Conservation (phyloP, 2,888 invertebrate species). For the Conops quadrifasciatus region DNA sequence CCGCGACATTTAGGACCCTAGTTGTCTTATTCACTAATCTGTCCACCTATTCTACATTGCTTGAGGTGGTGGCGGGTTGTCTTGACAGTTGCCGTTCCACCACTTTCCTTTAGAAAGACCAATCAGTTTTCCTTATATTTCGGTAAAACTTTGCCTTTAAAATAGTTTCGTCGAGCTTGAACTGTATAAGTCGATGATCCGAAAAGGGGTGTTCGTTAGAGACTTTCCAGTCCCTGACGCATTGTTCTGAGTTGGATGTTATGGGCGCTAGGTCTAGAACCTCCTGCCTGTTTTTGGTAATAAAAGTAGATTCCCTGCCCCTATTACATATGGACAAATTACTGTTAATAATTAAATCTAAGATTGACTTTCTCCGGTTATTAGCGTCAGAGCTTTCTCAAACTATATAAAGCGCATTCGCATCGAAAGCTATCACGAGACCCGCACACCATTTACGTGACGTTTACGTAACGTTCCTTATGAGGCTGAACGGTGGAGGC, state of each 20-base stretch:
- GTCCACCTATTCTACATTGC: background rate
- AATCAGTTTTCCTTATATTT: background rate
- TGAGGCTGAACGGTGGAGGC: background rate
- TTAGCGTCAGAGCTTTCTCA: background rate
- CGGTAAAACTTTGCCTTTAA: background rate
- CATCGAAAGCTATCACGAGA: background rate
- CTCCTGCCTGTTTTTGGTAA: background rate
- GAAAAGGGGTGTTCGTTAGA: background rate
- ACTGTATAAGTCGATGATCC: no score
- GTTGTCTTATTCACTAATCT: background rate
- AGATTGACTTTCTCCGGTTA: background rate
- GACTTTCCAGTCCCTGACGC: background rate
- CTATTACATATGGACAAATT: background rate
- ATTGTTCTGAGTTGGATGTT: background rate
- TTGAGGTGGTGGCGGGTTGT: background rate
- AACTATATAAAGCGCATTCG: background rate
- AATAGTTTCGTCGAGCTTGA: background rate
- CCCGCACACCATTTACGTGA: no score
- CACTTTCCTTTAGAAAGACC: background rate
- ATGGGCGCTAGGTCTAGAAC: background rate
- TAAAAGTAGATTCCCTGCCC: background rate
- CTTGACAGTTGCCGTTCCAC: background rate
- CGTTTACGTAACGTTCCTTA: no score
- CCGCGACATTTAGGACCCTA: background rate
- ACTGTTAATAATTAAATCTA: background rate